Base-by-base conservation (phyloP, 2,113 vertebrate genomes). In the Pedetes capensis region DNA sequence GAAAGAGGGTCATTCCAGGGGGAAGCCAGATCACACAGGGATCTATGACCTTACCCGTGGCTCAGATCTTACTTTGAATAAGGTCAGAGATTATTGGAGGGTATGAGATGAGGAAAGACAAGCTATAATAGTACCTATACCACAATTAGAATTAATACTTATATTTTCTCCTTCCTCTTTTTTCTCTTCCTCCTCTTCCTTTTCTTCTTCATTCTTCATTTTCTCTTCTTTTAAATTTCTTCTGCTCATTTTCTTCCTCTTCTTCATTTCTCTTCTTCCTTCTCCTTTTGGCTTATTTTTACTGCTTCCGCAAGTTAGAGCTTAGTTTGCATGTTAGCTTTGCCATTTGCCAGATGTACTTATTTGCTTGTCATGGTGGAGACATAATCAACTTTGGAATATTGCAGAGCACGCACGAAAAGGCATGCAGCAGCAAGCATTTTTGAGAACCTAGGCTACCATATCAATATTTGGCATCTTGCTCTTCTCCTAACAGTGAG, bases 1-100 rank as follows among this genome's bases (percentile, higher is more conserved):
- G 39, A 3, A 10, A 10, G 8, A 42, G 9, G 13, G 23, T 57
- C 27, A 16, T n/a, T n/a, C n/a, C 9, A 14, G 7, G 2, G 8
- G 49, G 53, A 78, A 61, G 18, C 14, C 53, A 47, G 6, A 13
- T n/a, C 23, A 1, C 8, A 17, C 5, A 34, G n/a, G 25, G 44
- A 42, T 91, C 71, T 49, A 14, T 27, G 53, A 44, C 68, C 42
- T 2, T 47, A 5, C n/a, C 42, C 13, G 53, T n/a, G 29, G 13
- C 16, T 49, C 1, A 13, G 27, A 25, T 51, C 63, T 82, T 47
- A 22, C 10, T 74, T 3, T 29, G 39, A 23, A 5, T 20, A 11
- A 51, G n/a, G n/a, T n/a, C n/a, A n/a, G 37, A 42, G 16, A 27
- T n/a, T 14, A 3, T 0, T 87, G 42, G 32, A n/a, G 6, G 81